phyloP scores from a whole-genome alignment of 2,113 vertebrate genomes.

The Alces alces region DNA sequence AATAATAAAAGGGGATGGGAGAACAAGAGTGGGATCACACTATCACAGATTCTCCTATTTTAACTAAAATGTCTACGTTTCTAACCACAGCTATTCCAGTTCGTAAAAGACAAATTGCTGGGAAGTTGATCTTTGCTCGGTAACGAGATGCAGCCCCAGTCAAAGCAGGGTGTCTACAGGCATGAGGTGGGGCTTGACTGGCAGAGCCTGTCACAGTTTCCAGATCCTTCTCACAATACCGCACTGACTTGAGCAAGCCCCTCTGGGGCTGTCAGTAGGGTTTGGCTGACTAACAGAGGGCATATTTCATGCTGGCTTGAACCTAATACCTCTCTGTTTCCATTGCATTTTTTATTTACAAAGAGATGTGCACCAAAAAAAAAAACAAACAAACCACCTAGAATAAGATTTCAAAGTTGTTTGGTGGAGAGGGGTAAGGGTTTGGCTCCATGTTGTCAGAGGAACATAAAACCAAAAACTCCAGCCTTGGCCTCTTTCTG shows the following conservation, averaged over 20 bases:
- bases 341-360: conserved; percentile 60
- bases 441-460: conserved; percentile 42
- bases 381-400: background rate
- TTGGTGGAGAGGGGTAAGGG: background rate
- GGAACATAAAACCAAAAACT: conserved; percentile 41
- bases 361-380: background rate
- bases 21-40: background rate
- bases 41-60: conserved; percentile 18
- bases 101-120: conserved; percentile 8
- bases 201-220: background rate
- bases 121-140: background rate
- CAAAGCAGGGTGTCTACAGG: conserved; percentile 8
- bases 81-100: conserved; percentile 35
- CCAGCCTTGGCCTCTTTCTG: background rate
- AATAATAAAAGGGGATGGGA: background rate
- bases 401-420: conserved; percentile 57
- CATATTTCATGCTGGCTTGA: conserved; percentile 69
- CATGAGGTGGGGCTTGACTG: background rate
- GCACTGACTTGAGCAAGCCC: background rate
- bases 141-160: conserved; percentile 18
- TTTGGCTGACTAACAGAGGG: conserved; percentile 46
- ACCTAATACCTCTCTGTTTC: conserved; percentile 54
- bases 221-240: background rate
- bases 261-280: background rate
- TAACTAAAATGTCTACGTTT: conserved; percentile 39